phyloP scores from a whole-genome alignment of 2,797 vertebrate species.

The Hippocampus kuda region DNA sequence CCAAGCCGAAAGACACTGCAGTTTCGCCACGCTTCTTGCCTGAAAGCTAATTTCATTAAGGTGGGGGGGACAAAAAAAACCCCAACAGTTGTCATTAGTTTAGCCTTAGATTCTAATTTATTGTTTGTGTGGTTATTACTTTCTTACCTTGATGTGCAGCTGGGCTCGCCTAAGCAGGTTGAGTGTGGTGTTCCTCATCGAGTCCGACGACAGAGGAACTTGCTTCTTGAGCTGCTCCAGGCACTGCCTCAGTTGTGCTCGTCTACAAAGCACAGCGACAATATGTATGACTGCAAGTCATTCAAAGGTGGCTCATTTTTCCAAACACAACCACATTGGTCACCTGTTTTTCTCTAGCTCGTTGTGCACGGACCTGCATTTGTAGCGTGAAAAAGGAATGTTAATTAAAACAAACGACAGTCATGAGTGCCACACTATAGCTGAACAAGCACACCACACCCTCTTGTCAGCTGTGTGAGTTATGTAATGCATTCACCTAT shows the following conservation, averaged over 20 bases:
- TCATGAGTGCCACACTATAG: constrained; percentile 1
- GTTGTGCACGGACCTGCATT: constrained; percentile 84
- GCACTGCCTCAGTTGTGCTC: constrained; percentile 82
- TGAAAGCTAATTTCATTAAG: no score
- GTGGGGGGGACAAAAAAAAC: no score
- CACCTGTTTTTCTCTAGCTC: constrained; percentile 94
- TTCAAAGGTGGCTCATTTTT: not conserved
- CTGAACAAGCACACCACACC: constrained; percentile 26
- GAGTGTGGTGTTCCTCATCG: constrained; percentile 78
- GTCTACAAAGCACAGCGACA: constrained; percentile 54
- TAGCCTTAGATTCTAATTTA: no score
- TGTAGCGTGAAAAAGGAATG: constrained; percentile 5
- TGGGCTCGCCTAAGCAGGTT: constrained; percentile 82
- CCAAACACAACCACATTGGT: constrained; percentile 5
- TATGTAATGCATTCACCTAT: constrained; percentile 62
- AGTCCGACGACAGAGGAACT: constrained; percentile 76
- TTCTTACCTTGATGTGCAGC: constrained; percentile 82
- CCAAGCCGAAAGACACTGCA: no score
- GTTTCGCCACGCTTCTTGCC: no score
- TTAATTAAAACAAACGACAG: not conserved
- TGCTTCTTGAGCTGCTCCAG: constrained; percentile 89
- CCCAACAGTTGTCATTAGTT: no score
- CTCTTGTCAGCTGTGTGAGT: constrained; percentile 23
- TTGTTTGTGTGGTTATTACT: no score
- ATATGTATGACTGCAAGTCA: not conserved